phyloP scores from a whole-genome alignment of 2,797 vertebrate species.

The Galagoides demidoff region DNA sequence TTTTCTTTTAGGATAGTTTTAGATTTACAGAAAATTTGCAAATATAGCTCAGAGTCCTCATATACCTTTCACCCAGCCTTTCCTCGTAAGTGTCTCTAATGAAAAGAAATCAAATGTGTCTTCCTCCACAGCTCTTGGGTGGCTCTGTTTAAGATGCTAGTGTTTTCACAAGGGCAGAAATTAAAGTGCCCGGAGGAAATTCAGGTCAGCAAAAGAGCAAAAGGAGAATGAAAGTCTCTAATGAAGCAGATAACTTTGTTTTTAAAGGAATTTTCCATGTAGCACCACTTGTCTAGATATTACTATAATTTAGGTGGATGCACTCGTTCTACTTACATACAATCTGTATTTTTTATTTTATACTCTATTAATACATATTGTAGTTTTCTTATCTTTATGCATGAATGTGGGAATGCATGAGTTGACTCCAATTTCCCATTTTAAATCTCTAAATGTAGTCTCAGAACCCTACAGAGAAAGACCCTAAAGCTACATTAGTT shows the following conservation, averaged over 20 bases:
- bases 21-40: background rate
- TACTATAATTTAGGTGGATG: background rate
- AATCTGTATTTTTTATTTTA: background rate
- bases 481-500: background rate
- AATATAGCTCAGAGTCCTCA: background rate
- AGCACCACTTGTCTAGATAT: background rate
- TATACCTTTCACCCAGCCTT: background rate
- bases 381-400: background rate
- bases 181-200: conserved; percentile 70
- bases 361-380: background rate
- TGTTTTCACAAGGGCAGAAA: conserved; percentile 75
- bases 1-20: background rate
- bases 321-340: background rate
- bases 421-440: background rate
- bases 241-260: background rate
- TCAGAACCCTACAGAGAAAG: background rate
- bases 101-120: background rate
- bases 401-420: background rate
- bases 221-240: conserved; percentile 28
- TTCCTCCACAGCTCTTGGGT: background rate
- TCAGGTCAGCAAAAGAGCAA: conserved; percentile 73
- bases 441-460: background rate
- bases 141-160: conserved; percentile 61
- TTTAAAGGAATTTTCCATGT: background rate
- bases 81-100: background rate